Percentiles rank a stretch among this genome's conserved stretches.
Evolutionary conservation across 2,888 invertebrate genomes (phyloP).

Genomic region (Plebejus melissa): DNA sequence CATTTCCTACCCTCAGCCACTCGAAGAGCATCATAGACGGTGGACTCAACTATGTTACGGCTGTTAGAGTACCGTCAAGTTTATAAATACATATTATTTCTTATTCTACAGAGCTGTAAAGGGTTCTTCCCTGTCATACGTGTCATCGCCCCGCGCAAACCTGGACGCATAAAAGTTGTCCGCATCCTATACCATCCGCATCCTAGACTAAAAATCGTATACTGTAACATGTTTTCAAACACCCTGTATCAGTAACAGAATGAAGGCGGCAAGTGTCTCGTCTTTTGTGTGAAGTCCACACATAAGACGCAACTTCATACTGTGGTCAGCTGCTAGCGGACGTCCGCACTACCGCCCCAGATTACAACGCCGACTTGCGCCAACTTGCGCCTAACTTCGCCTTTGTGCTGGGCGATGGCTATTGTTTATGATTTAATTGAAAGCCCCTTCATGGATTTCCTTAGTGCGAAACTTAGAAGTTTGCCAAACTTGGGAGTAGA

Average conservation of each 20-base stretch:
- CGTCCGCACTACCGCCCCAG: slow-evolving; percentile 31
- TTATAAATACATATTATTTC: too few species aligned
- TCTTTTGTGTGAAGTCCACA: slow-evolving; percentile 24
- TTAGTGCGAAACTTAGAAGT: slow-evolving; percentile 5
- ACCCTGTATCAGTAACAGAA: not conserved
- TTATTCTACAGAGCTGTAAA: too few species aligned
- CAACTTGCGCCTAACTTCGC: slow-evolving; percentile 40
- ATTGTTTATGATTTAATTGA: slow-evolving; percentile 35
- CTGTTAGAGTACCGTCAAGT: too few species aligned
- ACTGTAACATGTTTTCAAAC: not conserved
- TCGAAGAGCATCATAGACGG: too few species aligned
- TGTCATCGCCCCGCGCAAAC: too few species aligned
- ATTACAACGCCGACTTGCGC: slow-evolving; percentile 44
- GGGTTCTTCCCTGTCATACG: too few species aligned
- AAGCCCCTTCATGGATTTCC: slow-evolving; percentile 22
- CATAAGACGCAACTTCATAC: slow-evolving; percentile 39
- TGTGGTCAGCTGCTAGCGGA: slow-evolving; percentile 37
- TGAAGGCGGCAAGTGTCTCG: slow-evolving; percentile 3
- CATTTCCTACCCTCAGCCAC: too few species aligned
- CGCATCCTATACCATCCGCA: too few species aligned
- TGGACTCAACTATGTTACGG: too few species aligned
- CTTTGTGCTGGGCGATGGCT: slow-evolving; percentile 39
- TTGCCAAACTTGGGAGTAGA: not conserved
- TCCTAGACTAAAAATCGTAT: too few species aligned
- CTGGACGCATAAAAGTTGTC: too few species aligned